phyloP scores from a whole-genome alignment of 2,113 vertebrate species.

The Spheniscus mendiculus region DNA sequence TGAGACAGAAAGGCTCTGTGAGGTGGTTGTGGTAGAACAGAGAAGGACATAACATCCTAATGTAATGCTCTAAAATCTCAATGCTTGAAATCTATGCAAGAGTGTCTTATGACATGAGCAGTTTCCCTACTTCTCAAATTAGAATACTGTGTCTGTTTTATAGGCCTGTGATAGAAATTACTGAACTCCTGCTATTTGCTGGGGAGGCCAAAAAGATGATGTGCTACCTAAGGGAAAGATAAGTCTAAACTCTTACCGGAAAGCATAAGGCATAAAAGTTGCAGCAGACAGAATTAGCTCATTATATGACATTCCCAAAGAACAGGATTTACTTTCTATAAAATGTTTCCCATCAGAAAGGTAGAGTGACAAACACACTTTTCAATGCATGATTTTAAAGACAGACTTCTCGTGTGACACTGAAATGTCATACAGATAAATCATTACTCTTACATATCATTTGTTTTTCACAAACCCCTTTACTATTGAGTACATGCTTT shows the following conservation, averaged over 20 bases:
- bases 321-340: neutral
- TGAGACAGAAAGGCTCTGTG: neutral
- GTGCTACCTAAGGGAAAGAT: neutral
- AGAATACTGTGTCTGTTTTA: neutral
- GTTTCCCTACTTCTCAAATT: neutral
- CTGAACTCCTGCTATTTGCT: neutral
- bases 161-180: neutral
- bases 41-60: neutral
- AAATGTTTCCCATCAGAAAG: neutral
- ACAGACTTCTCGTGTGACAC: neutral
- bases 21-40: neutral
- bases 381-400: neutral
- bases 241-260: neutral
- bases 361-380: neutral
- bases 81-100: neutral
- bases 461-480: neutral
- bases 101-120: neutral
- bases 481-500: neutral
- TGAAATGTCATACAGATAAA: neutral
- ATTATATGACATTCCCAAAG: neutral
- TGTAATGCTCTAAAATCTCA: neutral
- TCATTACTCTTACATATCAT: neutral
- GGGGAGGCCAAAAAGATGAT: neutral
- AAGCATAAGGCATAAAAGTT: neutral
- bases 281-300: neutral